Conservation (phyloP, 2,113 vertebrate genomes). For the Pseudois nayaur region DNA sequence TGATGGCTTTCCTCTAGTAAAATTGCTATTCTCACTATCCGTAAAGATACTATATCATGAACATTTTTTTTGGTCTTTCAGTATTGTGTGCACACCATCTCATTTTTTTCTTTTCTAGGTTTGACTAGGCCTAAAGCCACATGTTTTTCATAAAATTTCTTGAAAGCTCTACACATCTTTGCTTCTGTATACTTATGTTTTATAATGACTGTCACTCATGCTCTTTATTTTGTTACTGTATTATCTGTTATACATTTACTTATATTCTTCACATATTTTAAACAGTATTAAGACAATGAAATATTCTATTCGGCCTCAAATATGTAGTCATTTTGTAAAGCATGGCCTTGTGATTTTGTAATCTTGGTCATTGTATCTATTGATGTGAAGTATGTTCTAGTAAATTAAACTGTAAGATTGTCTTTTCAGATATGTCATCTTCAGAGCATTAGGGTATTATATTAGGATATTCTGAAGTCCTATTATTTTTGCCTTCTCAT, state of each 20-base stretch:
- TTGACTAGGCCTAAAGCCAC: not conserved
- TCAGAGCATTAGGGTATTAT: not conserved
- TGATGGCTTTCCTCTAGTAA: not conserved
- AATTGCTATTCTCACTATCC: not conserved
- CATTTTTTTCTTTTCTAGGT: not conserved
- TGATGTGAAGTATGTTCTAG: not conserved
- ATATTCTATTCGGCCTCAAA: not conserved
- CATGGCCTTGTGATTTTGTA: not conserved
- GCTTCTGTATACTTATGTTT: not conserved
- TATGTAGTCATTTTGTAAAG: slow-evolving; percentile 12
- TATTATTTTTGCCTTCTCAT: not conserved
- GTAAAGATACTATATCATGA: not conserved
- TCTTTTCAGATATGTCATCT: not conserved
- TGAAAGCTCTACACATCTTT: not conserved
- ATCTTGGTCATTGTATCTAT: not conserved
- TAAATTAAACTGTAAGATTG: not conserved
- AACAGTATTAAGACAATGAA: slow-evolving; percentile 23
- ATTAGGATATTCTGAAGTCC: not conserved
- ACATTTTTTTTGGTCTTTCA: not conserved
- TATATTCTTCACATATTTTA: slow-evolving; percentile 21
- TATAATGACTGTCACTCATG: not conserved
- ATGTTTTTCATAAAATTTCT: not conserved
- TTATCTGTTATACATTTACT: not conserved
- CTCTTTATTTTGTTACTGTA: not conserved
- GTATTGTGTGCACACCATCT: not conserved